Percentiles rank a stretch among this genome's conserved stretches.
phyloP scores from a whole-genome alignment of 1,140 invertebrate species.

The Nasonia longicornis region DNA sequence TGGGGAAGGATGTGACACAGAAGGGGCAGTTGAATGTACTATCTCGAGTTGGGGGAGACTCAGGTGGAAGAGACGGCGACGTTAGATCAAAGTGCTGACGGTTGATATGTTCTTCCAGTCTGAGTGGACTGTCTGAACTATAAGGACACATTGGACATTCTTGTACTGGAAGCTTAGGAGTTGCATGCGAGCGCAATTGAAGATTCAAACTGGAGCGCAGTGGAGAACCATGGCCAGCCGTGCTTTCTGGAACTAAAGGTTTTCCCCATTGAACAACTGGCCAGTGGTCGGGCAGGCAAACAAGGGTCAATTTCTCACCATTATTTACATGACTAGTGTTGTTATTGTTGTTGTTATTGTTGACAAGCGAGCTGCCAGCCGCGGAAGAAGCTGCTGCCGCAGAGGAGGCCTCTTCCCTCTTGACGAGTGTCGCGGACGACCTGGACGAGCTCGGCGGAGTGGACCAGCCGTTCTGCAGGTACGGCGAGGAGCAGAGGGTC shows the following conservation, averaged over 20 bases:
- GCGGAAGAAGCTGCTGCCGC: background rate
- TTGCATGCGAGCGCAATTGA: slow-evolving; percentile 63
- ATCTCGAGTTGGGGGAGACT: slow-evolving; percentile 64
- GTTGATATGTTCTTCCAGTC: slow-evolving; percentile 88
- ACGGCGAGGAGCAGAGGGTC: slow-evolving; percentile 34
- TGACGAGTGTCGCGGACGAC: background rate
- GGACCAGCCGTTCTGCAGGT: slow-evolving; percentile 63
- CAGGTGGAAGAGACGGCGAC: slow-evolving; percentile 76
- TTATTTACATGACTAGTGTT: slow-evolving; percentile 55
- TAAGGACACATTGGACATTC: slow-evolving; percentile 86
- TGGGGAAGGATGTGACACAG: slow-evolving; percentile 79
- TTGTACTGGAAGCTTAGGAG: slow-evolving; percentile 64
- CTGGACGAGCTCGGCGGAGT: slow-evolving; percentile 47
- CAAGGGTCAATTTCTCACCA: slow-evolving; percentile 40
- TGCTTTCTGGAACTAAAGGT: slow-evolving; percentile 39
- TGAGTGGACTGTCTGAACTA: slow-evolving; percentile 78
- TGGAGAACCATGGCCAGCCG: slow-evolving; percentile 69
- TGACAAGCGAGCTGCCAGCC: slow-evolving; percentile 16
- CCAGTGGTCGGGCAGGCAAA: background rate
- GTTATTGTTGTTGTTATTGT: slow-evolving; percentile 70
- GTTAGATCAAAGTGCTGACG: slow-evolving; percentile 86
- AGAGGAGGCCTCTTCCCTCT: slow-evolving; percentile 19
- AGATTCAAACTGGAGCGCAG: slow-evolving; percentile 71
- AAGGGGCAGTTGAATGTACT: slow-evolving; percentile 76
- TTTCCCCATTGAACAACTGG: background rate